Percentiles rank a stretch among this genome's conserved stretches.
These are phyloP conservation scores for Lithophane leautieri DNA, from an alignment of 2,888 invertebrate species.

Conservation along the genomic window DNA sequence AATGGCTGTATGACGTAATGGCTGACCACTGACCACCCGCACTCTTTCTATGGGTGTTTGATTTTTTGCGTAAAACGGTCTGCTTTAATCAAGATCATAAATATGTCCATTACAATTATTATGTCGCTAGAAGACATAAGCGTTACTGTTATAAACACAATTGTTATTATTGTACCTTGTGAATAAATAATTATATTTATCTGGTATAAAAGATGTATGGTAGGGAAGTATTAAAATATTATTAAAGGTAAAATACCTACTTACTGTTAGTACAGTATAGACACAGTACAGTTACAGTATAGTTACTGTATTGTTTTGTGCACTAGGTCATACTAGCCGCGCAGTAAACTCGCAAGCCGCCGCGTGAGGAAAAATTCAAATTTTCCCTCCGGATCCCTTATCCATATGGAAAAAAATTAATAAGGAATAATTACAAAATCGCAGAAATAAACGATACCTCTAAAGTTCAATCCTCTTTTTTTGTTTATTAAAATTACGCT, in stretches of 20 bases:
- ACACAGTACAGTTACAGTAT: too few species aligned
- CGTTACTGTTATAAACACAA: neutral
- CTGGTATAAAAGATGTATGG: neutral
- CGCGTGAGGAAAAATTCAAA: neutral
- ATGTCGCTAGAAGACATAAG: neutral
- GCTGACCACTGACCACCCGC: neutral
- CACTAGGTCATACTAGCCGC: neutral
- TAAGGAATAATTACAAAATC: slow-evolving; percentile 12
- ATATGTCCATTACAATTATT: neutral
- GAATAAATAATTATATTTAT: neutral
- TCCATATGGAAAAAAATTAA: slow-evolving; percentile 19
- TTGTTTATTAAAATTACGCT: neutral
- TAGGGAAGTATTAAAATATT: neutral
- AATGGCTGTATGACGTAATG: neutral
- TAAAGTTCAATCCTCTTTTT: neutral
- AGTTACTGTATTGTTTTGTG: neutral
- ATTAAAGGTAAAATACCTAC: neutral
- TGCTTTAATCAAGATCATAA: neutral
- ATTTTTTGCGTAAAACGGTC: neutral
- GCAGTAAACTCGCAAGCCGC: neutral
- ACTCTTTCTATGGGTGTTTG: neutral
- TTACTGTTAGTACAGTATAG: too few species aligned
- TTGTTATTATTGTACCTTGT: neutral
- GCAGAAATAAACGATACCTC: neutral
- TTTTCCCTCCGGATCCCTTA: neutral